Evolutionary conservation across 1,140 invertebrate species (phyloP).

Genomic region (Drosophila kikkawai): DNA sequence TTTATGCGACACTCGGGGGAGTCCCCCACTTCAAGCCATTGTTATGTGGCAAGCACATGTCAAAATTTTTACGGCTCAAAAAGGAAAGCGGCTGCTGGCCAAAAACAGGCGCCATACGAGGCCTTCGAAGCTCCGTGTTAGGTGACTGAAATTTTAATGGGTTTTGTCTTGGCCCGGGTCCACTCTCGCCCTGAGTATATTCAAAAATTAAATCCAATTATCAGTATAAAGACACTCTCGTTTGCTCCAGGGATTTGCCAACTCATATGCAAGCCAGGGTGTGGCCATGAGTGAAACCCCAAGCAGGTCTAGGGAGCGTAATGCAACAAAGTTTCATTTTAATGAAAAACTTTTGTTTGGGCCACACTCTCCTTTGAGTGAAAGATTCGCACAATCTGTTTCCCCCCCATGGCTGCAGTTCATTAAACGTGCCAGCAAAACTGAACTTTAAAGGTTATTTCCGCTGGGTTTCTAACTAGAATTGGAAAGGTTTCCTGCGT

Average conservation of each 20-base stretch:
- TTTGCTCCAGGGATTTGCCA: slow-evolving; percentile 44
- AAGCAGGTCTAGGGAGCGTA: slow-evolving; percentile 52
- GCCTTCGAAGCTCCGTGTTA: slow-evolving; percentile 25
- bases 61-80: slow-evolving; percentile 78
- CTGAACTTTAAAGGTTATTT: slow-evolving; percentile 44
- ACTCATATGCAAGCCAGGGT: slow-evolving; percentile 34
- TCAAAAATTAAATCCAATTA: slow-evolving; percentile 84
- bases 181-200: slow-evolving; percentile 41
- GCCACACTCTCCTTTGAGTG: slow-evolving; percentile 33
- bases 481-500: slow-evolving; percentile 30
- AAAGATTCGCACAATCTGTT: slow-evolving; percentile 28
- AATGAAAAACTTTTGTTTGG: slow-evolving; percentile 82
- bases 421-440: slow-evolving; percentile 29
- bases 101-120: slow-evolving; percentile 33
- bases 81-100: slow-evolving; percentile 43
- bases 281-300: slow-evolving; percentile 5
- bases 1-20: slow-evolving; percentile 73
- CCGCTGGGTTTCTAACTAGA: slow-evolving; percentile 10
- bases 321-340: slow-evolving; percentile 81
- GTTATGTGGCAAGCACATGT: slow-evolving; percentile 78
- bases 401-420: slow-evolving; percentile 38
- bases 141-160: slow-evolving; percentile 64
- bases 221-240: slow-evolving; percentile 81
- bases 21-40: slow-evolving; percentile 39
- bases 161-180: slow-evolving; percentile 33